Evolutionary conservation across 2,888 invertebrate genomes (phyloP).

Genomic region (Ferrisia virgata): DNA sequence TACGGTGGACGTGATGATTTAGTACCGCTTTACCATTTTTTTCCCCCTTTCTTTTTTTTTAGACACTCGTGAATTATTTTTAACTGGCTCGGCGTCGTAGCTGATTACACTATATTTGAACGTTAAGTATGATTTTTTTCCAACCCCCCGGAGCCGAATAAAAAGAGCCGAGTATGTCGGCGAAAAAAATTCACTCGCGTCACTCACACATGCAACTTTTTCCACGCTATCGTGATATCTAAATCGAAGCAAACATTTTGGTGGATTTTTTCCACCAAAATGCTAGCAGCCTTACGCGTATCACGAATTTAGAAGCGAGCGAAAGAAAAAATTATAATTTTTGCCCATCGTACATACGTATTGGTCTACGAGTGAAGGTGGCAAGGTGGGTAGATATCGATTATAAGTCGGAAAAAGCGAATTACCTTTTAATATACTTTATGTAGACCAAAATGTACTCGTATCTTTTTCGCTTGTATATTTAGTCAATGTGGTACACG

Average conservation of each 20-base stretch:
- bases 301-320: not conserved
- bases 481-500: no score
- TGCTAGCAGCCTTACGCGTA: not conserved
- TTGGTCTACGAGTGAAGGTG: no score
- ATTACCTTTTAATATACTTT: not conserved
- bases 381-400: not conserved
- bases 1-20: not conserved
- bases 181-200: not conserved
- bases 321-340: not conserved
- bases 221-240: slow-evolving; percentile 28
- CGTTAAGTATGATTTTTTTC: not conserved
- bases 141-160: not conserved
- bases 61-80: not conserved
- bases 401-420: not conserved
- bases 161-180: not conserved
- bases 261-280: not conserved
- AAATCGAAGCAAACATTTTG: slow-evolving; percentile 13
- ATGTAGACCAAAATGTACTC: not conserved
- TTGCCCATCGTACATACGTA: not conserved
- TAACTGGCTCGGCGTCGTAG: not conserved
- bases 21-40: not conserved
- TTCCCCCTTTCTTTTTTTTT: not conserved
- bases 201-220: slow-evolving; percentile 21
- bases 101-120: not conserved
- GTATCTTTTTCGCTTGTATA: no score